These are phyloP conservation scores for Agrotis puta DNA, from an alignment of 2,888 invertebrate species.

Conservation along the genomic window DNA sequence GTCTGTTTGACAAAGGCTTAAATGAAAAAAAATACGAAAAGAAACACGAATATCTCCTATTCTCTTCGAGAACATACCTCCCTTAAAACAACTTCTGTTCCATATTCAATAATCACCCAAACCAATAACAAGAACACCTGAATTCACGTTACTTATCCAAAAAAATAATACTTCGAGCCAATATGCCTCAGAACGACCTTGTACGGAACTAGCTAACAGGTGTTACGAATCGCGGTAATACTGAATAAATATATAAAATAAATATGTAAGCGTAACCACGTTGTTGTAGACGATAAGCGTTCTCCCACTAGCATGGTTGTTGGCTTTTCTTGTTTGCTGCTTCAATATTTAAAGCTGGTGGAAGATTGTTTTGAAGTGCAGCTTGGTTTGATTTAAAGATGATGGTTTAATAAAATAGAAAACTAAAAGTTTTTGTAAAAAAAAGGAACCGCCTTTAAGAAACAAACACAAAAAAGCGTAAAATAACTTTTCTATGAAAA, in stretches of 20 bases:
- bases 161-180: constrained; percentile 61
- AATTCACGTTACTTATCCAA: constrained; percentile 55
- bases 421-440: no score
- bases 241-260: constrained; percentile 65
- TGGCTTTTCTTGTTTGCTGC: constrained; percentile 32
- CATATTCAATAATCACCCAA: constrained; percentile 38
- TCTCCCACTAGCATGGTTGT: constrained; percentile 32
- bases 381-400: background rate
- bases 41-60: background rate
- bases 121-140: constrained; percentile 53
- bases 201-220: constrained; percentile 61
- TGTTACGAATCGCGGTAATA: constrained; percentile 64
- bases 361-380: constrained; percentile 10
- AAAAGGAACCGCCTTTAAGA: no score
- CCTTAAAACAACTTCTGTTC: background rate
- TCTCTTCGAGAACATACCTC: background rate
- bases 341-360: constrained; percentile 44
- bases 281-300: constrained; percentile 51
- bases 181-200: constrained; percentile 59
- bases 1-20: no score
- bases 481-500: no score
- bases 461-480: no score
- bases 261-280: constrained; percentile 52
- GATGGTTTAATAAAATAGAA: constrained; percentile 7
- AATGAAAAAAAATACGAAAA: no score